Base-by-base conservation (phyloP, 2,888 invertebrate genomes). In the Leucania comma region DNA sequence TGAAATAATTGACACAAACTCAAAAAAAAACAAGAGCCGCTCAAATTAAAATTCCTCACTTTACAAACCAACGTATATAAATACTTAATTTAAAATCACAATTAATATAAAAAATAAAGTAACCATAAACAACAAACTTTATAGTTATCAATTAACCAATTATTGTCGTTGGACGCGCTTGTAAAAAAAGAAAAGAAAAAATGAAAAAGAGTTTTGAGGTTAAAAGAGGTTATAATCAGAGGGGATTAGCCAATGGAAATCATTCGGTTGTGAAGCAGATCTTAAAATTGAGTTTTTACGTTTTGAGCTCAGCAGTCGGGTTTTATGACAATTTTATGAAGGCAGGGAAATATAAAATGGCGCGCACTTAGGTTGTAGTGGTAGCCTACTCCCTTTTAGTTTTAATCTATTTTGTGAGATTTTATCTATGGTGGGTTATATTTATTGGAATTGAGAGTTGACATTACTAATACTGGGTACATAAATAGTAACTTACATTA, bases 101-200 rank as follows among this genome's bases (percentile, higher is more conserved):
- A 62, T 69, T 63, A 48, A 24, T 51, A 29, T 26, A 67, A 73
- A 83, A 74, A 69, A 53, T 51, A 38, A 64, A 73, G 29, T 20
- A 51, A 67, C 71, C 76, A 81, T 85, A 84, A 84, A 84, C 78
- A 64, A 78, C 59, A 65, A 54, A 62, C 61, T 84, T 84, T 83
- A 84, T 84, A 62, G 71, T 76, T 73, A 77, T 81, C 83, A 85
- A 84, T 85, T 85, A 85, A 81, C 83, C 81, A 85, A 83, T 85
- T 84, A 84, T 76, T 81, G 83, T 78, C 81, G 56, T 54, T 74
- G 70, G 68, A 61, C 65, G 75, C 74, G 72, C 66, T 70, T 67
- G 62, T 60, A 58, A 60, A 69, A 8, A n/a, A 48, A 66, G 69
- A 64, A 62, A 56, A 56, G 20, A 24, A 29, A 67, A 70, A 61